Percentiles rank a stretch among this genome's conserved stretches.
Evolutionary conservation across 1,140 invertebrate species (phyloP).

Genomic region (Bombus superbus): DNA sequence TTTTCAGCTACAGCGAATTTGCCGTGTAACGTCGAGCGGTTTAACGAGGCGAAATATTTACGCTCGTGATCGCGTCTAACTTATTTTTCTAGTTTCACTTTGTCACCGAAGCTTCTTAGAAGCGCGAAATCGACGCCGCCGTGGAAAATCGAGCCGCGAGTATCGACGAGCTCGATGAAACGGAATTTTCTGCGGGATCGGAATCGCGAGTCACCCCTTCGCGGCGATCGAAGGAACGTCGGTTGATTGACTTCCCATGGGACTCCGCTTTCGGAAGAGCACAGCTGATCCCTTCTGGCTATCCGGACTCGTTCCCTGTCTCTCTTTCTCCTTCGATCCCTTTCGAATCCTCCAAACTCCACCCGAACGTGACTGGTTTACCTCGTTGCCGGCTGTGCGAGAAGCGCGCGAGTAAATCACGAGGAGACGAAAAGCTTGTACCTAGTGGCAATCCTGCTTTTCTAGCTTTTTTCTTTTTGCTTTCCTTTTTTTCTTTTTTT

Average conservation of each 20-base stretch:
- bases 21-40: no score
- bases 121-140: not conserved
- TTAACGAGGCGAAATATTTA: no score
- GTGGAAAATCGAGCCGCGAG: not conserved
- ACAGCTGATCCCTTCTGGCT: constrained; percentile 79
- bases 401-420: constrained; percentile 43
- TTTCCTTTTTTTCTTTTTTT: no score
- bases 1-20: no score
- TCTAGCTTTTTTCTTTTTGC: not conserved
- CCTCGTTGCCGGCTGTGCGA: constrained; percentile 44
- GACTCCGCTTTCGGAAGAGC: constrained; percentile 79
- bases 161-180: constrained; percentile 19
- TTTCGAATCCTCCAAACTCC: constrained; percentile 54
- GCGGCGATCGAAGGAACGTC: constrained; percentile 73
- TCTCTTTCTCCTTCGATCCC: constrained; percentile 31
- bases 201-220: constrained; percentile 62
- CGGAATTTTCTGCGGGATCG: constrained; percentile 31
- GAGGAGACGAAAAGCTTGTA: constrained; percentile 32
- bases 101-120: not conserved
- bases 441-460: not conserved
- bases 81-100: not conserved
- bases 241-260: constrained; percentile 83
- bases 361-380: constrained; percentile 65
- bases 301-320: constrained; percentile 43
- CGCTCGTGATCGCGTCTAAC: no score